Percentiles rank a stretch among this genome's conserved stretches.
These are phyloP conservation scores for Orthochromis indermauri DNA, from an alignment of 2,113 vertebrate genomes.

Conservation along the genomic window DNA sequence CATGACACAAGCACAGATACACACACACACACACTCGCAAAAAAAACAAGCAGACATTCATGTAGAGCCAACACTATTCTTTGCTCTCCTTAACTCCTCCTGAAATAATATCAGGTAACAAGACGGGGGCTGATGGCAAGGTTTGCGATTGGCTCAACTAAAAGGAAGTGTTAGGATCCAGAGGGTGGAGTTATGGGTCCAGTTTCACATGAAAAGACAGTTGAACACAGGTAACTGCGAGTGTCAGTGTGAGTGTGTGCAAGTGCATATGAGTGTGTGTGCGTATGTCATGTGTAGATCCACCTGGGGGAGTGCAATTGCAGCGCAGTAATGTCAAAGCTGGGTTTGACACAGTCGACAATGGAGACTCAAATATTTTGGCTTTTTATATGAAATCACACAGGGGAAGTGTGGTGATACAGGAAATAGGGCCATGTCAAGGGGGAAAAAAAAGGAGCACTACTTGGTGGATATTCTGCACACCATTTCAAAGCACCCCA, in stretches of 20 bases:
- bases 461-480: conserved; percentile 18
- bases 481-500: conserved; percentile 26
- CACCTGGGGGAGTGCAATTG: conserved; percentile 28
- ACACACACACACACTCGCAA: not conserved
- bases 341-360: conserved; percentile 23
- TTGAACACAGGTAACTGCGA: not conserved
- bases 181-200: conserved; percentile 13
- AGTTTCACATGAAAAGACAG: conserved; percentile 37
- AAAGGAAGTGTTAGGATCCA: conserved; percentile 35
- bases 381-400: conserved; percentile 27
- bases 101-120: conserved; percentile 49
- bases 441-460: not conserved
- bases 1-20: conserved; percentile 27
- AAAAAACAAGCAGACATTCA: conserved; percentile 26
- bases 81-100: conserved; percentile 9
- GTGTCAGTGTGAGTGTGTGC: not conserved
- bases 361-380: conserved; percentile 45
- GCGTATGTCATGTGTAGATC: not conserved
- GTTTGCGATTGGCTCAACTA: conserved; percentile 16
- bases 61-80: conserved; percentile 5
- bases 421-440: conserved; percentile 37
- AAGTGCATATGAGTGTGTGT: not conserved
- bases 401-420: conserved; percentile 26
- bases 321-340: conserved; percentile 29
- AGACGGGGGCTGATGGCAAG: not conserved